A percentile compares a stretch with the other conserved stretches of the same genome.
Conservation (phyloP, 1,140 invertebrate genomes). For the Xylocopa sonorina region DNA sequence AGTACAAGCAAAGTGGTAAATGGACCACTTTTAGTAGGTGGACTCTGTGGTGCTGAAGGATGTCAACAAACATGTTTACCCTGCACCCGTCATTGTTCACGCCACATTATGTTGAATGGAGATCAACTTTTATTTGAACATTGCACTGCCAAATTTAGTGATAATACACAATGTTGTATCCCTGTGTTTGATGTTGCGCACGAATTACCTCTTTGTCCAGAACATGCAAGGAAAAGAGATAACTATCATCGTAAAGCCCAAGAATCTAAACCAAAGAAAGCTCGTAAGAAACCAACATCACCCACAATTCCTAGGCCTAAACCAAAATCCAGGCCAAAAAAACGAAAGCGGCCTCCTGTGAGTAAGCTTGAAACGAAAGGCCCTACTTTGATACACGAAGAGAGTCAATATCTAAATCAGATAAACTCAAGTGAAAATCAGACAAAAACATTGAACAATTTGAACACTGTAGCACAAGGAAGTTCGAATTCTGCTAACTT, state of each 20-base stretch:
- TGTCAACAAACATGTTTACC: constrained; percentile 88
- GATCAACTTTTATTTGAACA: constrained; percentile 94
- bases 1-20: constrained; percentile 76
- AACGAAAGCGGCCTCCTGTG: constrained; percentile 82
- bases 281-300: constrained; percentile 89
- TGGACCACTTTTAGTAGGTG: constrained; percentile 78
- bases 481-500: constrained; percentile 71
- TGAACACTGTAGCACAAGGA: constrained; percentile 72
- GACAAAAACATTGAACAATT: constrained; percentile 78
- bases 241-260: constrained; percentile 89
- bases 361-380: constrained; percentile 65
- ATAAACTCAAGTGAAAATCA: constrained; percentile 74
- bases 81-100: constrained; percentile 90
- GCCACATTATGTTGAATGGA: constrained; percentile 93
- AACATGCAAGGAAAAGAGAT: constrained; percentile 90
- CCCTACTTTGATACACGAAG: constrained; percentile 59
- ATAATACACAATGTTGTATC: constrained; percentile 93
- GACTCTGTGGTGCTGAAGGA: constrained; percentile 73
- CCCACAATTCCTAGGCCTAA: constrained; percentile 86
- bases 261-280: constrained; percentile 90
- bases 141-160: constrained; percentile 93
- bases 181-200: constrained; percentile 93
- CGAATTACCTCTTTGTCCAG: constrained; percentile 91
- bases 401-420: constrained; percentile 72
- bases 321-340: constrained; percentile 87